These are phyloP conservation scores for Pollenia angustigena DNA, from an alignment of 2,888 invertebrate genomes.

Conservation along the genomic window DNA sequence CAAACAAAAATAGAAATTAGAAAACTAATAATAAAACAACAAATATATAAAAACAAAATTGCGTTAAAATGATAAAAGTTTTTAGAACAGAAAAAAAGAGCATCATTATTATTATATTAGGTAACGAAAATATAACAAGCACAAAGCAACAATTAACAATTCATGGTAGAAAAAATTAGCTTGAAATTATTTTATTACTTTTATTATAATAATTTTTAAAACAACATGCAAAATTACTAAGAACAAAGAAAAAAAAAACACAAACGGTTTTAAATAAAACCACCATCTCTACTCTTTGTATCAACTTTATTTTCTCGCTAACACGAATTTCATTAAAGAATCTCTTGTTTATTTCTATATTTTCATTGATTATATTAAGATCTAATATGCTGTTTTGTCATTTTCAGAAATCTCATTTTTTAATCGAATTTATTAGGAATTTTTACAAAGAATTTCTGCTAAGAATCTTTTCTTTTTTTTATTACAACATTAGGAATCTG, in stretches of 20 bases:
- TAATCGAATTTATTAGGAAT: too few relatives aligned
- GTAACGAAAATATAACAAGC: constrained; percentile 62
- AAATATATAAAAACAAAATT: constrained; percentile 45
- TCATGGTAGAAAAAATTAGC: constrained; percentile 52
- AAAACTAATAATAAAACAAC: constrained; percentile 50
- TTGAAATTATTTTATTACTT: constrained; percentile 36
- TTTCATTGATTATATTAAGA: not conserved
- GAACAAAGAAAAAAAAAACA: not conserved
- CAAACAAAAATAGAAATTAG: constrained; percentile 70
- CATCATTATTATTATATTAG: constrained; percentile 61
- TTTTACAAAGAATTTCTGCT: too few relatives aligned
- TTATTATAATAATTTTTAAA: constrained; percentile 34
- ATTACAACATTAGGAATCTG: too few relatives aligned
- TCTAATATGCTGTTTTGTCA: constrained; percentile 25
- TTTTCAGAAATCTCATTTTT: not conserved
- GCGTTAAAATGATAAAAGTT: constrained; percentile 62
- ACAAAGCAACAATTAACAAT: constrained; percentile 57
- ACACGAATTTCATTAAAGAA: constrained; percentile 33
- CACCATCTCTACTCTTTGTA: not conserved
- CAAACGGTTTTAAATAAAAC: not conserved
- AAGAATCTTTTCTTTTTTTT: too few relatives aligned
- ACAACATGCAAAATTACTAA: constrained; percentile 7
- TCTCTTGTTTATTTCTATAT: constrained; percentile 32
- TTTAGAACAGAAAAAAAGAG: constrained; percentile 60
- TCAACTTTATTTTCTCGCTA: not conserved